Conservation (phyloP, 2,113 vertebrate genomes). For the Seriola aureovittata region DNA sequence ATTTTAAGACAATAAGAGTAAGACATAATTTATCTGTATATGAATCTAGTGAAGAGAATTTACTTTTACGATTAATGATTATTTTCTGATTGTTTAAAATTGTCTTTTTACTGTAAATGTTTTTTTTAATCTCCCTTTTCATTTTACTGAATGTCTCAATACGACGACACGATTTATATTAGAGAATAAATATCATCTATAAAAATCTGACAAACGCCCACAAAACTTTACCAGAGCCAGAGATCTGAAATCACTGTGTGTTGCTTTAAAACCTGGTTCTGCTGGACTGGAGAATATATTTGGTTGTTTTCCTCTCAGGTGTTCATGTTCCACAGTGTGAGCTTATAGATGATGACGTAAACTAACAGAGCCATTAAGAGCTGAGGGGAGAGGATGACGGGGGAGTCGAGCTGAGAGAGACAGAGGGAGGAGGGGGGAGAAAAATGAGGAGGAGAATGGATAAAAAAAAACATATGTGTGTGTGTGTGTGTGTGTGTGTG, state of each 20-base stretch:
- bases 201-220: neutral
- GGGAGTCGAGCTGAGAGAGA: constrained; percentile 64
- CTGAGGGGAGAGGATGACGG: constrained; percentile 67
- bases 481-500: neutral
- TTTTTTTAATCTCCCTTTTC: neutral
- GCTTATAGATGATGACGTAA: constrained; percentile 76
- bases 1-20: constrained; percentile 62
- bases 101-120: neutral
- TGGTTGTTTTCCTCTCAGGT: constrained; percentile 21
- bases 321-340: constrained; percentile 71
- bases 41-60: neutral
- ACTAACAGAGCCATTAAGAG: constrained; percentile 70
- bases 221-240: no score
- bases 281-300: neutral
- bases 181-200: neutral
- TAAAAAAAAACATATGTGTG: no score
- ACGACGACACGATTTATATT: neutral
- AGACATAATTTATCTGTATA: constrained; percentile 6
- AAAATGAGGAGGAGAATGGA: constrained; percentile 6
- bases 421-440: constrained; percentile 5
- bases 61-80: neutral
- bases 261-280: neutral
- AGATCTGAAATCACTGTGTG: neutral
- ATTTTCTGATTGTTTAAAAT: neutral
- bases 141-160: neutral